phyloP scores from a whole-genome alignment of 2,888 invertebrate genomes.

The Callyntrura guangdongensis region DNA sequence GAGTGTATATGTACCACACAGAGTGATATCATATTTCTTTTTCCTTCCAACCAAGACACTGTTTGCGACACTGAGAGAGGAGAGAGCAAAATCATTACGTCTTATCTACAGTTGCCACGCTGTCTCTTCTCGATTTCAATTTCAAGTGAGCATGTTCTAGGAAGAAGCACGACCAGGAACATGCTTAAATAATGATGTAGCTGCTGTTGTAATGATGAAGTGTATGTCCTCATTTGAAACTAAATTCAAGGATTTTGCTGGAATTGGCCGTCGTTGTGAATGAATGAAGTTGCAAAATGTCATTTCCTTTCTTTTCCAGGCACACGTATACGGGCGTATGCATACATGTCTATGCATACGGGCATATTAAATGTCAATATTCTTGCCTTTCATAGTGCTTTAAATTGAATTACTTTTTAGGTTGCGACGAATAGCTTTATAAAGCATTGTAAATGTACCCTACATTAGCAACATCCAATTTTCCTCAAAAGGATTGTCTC shows the following conservation, averaged over 20 bases:
- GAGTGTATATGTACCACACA: not conserved
- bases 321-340: not conserved
- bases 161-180: slow-evolving; percentile 1
- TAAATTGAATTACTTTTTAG: not conserved
- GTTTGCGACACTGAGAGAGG: not conserved
- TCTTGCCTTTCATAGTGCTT: not conserved
- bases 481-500: too few species aligned
- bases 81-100: slow-evolving; percentile 39
- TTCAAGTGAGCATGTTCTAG: slow-evolving; percentile 37
- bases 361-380: too few species aligned
- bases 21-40: slow-evolving; percentile 21
- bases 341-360: not conserved
- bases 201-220: not conserved
- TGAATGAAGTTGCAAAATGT: not conserved
- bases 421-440: too few species aligned
- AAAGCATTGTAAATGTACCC: too few species aligned
- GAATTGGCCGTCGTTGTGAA: not conserved
- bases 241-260: not conserved
- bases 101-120: slow-evolving; percentile 58
- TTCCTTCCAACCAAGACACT: not conserved
- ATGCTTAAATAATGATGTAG: slow-evolving; percentile 5
- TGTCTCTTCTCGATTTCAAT: slow-evolving; percentile 54
- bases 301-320: too few species aligned
- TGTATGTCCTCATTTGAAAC: not conserved
- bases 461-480: too few species aligned